A percentile compares a stretch with the other conserved stretches of the same genome.
Conservation (phyloP, 2,888 invertebrate genomes). For the Phyllotreta cruciferae region DNA sequence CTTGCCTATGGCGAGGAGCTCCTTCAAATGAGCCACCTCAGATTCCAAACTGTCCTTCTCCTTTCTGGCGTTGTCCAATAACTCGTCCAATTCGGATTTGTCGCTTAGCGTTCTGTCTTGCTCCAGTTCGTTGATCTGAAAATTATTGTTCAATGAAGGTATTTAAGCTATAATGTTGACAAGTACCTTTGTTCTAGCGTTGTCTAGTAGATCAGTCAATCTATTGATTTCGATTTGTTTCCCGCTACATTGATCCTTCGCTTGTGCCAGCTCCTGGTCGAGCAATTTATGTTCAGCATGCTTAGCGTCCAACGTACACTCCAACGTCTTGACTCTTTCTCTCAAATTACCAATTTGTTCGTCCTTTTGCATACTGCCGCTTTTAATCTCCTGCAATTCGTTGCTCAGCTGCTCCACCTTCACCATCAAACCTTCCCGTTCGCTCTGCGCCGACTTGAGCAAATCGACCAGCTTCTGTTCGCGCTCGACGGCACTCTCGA, state of each 20-base stretch:
- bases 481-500: conserved; percentile 71
- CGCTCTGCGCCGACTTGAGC: conserved; percentile 83
- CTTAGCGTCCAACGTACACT: conserved; percentile 76
- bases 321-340: conserved; percentile 75
- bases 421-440: conserved; percentile 73
- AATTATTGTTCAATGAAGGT: conserved; percentile 9
- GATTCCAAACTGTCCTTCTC: conserved; percentile 79
- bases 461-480: conserved; percentile 85
- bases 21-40: conserved; percentile 71
- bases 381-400: conserved; percentile 67
- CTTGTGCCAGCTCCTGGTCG: conserved; percentile 75
- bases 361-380: conserved; percentile 59
- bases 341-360: conserved; percentile 71
- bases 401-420: conserved; percentile 82
- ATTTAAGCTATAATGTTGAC: not conserved
- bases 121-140: conserved; percentile 72
- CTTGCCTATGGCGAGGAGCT: conserved; percentile 72
- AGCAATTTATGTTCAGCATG: conserved; percentile 77
- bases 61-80: conserved; percentile 71
- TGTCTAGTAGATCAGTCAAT: conserved; percentile 79
- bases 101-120: conserved; percentile 71
- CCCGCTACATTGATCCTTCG: conserved; percentile 77
- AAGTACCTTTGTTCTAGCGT: conserved; percentile 78
- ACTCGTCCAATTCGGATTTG: conserved; percentile 75
- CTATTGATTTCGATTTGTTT: conserved; percentile 82